phyloP scores from a whole-genome alignment of 2,797 vertebrate genomes.

The Acanthurus tractus region DNA sequence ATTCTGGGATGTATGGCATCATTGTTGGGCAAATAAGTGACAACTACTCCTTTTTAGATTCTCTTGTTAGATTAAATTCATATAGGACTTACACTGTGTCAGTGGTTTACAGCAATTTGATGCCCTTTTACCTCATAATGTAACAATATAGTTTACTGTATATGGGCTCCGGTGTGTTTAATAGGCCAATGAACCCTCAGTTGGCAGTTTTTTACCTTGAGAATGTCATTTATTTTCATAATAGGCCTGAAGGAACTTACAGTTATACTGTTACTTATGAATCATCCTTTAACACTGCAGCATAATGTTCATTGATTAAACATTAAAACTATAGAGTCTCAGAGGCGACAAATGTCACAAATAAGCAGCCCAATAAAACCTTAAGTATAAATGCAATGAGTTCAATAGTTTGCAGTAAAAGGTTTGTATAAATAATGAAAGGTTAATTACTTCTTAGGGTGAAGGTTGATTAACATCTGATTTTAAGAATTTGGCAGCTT shows the following conservation, averaged over 20 bases:
- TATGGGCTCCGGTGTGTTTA: neutral
- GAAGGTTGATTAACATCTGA: neutral
- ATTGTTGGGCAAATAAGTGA: too few relatives aligned
- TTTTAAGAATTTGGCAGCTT: neutral
- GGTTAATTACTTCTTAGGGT: neutral
- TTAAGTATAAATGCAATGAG: neutral
- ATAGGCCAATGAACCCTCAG: neutral
- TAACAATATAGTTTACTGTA: neutral
- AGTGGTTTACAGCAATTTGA: too few relatives aligned
- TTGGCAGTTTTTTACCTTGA: neutral
- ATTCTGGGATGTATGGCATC: too few relatives aligned
- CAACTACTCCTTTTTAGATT: too few relatives aligned
- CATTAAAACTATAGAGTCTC: neutral
- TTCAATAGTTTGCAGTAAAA: neutral
- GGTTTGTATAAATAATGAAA: neutral
- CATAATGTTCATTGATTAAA: neutral
- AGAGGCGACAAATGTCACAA: neutral
- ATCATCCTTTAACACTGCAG: neutral
- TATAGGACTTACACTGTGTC: too few relatives aligned
- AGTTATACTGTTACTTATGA: neutral
- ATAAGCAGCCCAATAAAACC: neutral
- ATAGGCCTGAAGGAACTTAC: neutral
- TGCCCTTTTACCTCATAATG: neutral
- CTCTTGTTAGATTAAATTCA: too few relatives aligned
- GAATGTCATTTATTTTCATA: slow-evolving; percentile 10